A percentile compares a stretch with the other conserved stretches of the same genome.
Evolutionary conservation across 2,113 vertebrate species (phyloP).

Genomic region (Aldabrachelys gigantea): DNA sequence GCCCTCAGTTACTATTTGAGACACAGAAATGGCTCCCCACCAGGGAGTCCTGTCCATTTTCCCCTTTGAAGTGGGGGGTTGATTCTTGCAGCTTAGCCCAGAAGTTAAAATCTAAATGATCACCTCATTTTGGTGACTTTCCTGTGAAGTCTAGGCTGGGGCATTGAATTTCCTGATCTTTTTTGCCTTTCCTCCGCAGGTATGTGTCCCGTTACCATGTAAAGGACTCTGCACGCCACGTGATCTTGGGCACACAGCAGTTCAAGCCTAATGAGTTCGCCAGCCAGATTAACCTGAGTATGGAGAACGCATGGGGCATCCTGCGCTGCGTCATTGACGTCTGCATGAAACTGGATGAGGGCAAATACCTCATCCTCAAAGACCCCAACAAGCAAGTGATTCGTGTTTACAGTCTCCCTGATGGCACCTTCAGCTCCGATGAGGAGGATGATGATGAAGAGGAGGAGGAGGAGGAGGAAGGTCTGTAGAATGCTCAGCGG

Average conservation of each 20-base stretch:
- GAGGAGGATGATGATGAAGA: constrained; percentile 98
- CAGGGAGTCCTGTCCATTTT: background rate
- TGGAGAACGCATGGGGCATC: constrained; percentile 99
- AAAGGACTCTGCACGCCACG: constrained; percentile 95
- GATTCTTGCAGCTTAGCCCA: background rate
- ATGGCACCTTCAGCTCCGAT: constrained; percentile 98
- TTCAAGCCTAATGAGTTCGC: constrained; percentile 99
- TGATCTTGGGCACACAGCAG: constrained; percentile 97
- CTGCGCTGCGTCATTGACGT: constrained; percentile 97
- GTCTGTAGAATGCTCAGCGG: constrained; percentile 29
- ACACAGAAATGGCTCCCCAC: background rate
- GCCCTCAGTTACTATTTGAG: background rate
- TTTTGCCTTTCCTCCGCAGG: constrained; percentile 61
- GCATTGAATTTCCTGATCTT: background rate
- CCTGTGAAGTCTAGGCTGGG: background rate
- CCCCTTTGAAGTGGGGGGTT: background rate
- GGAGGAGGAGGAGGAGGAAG: constrained; percentile 96
- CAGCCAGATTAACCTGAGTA: constrained; percentile 99
- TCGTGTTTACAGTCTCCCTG: constrained; percentile 95
- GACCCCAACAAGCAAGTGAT: constrained; percentile 99
- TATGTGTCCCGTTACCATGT: constrained; percentile 97
- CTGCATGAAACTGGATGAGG: constrained; percentile 98
- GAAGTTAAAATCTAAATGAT: background rate
- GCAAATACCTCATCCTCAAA: constrained; percentile 99
- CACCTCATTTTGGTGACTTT: rapidly evolving